Evolutionary conservation across 2,888 invertebrate species (phyloP), one percentile per base, ranked within the genome.

Genomic region (Clusia tigrina): DNA sequence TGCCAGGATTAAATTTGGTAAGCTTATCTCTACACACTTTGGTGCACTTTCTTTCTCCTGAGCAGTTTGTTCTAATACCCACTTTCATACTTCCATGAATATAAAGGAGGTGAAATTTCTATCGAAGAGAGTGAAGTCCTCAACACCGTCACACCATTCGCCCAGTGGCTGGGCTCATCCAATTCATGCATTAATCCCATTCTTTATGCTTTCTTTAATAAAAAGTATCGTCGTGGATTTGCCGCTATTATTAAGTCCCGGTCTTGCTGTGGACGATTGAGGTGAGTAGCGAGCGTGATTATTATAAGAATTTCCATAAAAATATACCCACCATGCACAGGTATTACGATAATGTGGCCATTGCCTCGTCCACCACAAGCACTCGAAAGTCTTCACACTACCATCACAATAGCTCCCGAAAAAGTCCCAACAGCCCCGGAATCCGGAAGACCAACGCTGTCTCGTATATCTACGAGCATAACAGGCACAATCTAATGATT

Each of bases 121-220:
- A 87, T 89, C 55, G 92, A 91, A 89, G 94, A 91, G 76, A 92
- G 93, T 74, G 92, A 93, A 70, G 86, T 93, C 64, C 86, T 94
- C 38, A 91, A 90, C 53, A 89, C 92, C 20, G 90, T 92, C 1
- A 92, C 93, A 18, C 96, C 96, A 2, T 87, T 96, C 57, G 95
- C 94, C 3, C 96, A 94, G 81, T 95, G 94, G 94, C 85, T 97
- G 54, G 96, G 96, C 2, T 91, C 95, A 0, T 94, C 95, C 18
- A 97, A 97, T 83, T 95, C 95, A 20, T 96, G 96, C 87, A 95
- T 96, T 78, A 97, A 97, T 84, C 96, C 96, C 0, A 91, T 97
- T 67, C 87, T 97, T 62, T 96, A 96, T 83, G 95, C 95, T 2
- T 96, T 95, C 85, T 95, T 96, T 85, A 96, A 96, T 84, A 94